Conservation (phyloP, 2,888 invertebrate species). For the Acronicta leporina region DNA sequence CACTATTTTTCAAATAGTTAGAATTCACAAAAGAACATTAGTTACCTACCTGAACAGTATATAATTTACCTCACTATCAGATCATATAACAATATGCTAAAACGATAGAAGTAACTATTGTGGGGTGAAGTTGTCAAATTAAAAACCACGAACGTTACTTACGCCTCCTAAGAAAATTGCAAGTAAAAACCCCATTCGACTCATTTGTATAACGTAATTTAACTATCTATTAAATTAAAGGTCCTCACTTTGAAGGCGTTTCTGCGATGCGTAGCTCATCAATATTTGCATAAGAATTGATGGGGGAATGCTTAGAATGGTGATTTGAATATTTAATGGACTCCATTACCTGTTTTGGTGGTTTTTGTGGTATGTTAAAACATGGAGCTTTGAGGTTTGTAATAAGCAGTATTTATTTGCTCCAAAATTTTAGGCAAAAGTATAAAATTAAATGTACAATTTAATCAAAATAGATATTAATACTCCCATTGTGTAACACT, state of each 20-base stretch:
- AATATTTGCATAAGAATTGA: conserved; percentile 48
- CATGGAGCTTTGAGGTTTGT: not conserved
- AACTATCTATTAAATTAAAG: conserved; percentile 25
- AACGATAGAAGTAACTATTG: too few relatives aligned
- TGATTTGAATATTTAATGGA: conserved; percentile 37
- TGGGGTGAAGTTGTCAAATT: not conserved
- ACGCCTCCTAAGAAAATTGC: not conserved
- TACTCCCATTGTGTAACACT: too few relatives aligned
- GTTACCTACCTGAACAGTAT: too few relatives aligned
- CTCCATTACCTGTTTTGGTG: conserved; percentile 24
- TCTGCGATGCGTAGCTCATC: conserved; percentile 25
- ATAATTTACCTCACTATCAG: too few relatives aligned
- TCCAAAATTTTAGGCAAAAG: too few relatives aligned
- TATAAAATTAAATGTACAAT: too few relatives aligned
- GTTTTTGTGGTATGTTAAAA: conserved; percentile 21
- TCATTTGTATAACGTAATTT: conserved; percentile 13
- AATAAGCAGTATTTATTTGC: too few relatives aligned
- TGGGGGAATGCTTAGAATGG: conserved; percentile 18
- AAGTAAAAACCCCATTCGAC: conserved; percentile 4
- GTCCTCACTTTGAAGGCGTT: conserved; percentile 9
- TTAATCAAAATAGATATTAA: too few relatives aligned
- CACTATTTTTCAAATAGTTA: too few relatives aligned
- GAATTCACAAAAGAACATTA: too few relatives aligned
- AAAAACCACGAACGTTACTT: not conserved
- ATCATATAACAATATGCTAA: too few relatives aligned